Percentiles rank a stretch among this genome's conserved stretches.
Evolutionary conservation across 2,888 invertebrate genomes (phyloP).

Genomic region (Synanthedon myopaeformis): DNA sequence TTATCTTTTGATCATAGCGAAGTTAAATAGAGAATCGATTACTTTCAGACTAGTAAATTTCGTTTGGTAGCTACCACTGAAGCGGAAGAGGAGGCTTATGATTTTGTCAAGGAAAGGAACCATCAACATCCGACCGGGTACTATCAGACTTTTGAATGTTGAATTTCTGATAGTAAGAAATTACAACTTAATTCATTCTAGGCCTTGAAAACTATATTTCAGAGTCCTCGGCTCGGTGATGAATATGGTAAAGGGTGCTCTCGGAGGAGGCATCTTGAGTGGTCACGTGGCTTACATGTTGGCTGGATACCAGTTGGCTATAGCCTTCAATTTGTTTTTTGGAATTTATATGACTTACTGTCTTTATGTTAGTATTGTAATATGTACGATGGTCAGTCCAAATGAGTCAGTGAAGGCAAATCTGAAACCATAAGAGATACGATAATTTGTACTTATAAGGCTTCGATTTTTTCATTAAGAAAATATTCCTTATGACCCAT

Average conservation of each 20-base stretch:
- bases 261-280: constrained; percentile 44
- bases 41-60: too few species aligned
- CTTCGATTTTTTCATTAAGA: too few species aligned
- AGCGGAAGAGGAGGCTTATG: constrained; percentile 34
- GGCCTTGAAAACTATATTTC: constrained; percentile 1
- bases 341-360: constrained; percentile 38
- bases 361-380: constrained; percentile 31
- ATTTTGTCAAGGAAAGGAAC: constrained; percentile 18
- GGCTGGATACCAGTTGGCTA: constrained; percentile 19
- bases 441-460: too few species aligned
- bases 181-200: too few species aligned
- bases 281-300: constrained; percentile 42
- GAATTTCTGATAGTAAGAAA: background rate
- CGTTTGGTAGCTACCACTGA: constrained; percentile 16
- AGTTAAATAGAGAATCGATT: too few species aligned
- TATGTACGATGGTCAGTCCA: too few species aligned
- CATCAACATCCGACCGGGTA: constrained; percentile 25
- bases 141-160: background rate
- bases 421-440: too few species aligned
- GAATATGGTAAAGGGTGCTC: constrained; percentile 44
- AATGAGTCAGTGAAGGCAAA: too few species aligned
- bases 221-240: constrained; percentile 36
- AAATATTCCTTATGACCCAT: too few species aligned
- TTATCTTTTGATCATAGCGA: too few species aligned
- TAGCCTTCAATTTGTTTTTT: constrained; percentile 21